These are phyloP conservation scores for Chroicocephalus ridibundus DNA, from an alignment of 2,113 vertebrate species.

Conservation along the genomic window DNA sequence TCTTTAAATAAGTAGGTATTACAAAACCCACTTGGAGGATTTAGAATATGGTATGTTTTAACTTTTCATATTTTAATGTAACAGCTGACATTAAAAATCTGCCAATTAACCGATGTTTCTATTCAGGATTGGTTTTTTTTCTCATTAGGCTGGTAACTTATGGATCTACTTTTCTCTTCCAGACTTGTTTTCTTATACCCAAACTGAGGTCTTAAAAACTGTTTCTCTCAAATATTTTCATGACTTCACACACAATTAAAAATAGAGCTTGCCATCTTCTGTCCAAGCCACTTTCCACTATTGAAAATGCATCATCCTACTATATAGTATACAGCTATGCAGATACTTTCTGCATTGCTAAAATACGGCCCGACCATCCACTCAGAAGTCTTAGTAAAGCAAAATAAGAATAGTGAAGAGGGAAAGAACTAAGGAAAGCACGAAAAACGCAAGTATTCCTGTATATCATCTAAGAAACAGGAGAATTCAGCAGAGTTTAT, in stretches of 20 bases:
- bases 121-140: neutral
- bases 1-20: neutral
- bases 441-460: neutral
- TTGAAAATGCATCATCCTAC: neutral
- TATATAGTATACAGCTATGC: neutral
- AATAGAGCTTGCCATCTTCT: neutral
- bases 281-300: neutral
- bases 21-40: neutral
- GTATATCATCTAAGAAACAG: neutral
- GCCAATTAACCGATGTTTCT: neutral
- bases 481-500: neutral
- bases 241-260: neutral
- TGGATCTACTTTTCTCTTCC: neutral
- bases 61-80: neutral
- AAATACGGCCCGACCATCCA: neutral
- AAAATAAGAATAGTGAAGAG: neutral
- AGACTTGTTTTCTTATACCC: neutral
- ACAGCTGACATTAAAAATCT: neutral
- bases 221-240: neutral
- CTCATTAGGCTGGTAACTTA: neutral
- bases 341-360: neutral
- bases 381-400: neutral
- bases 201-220: neutral
- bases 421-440: neutral
- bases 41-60: neutral